A percentile compares a stretch with the other conserved stretches of the same genome.
Evolutionary conservation across 2,888 invertebrate genomes (phyloP).

Genomic region (Himalopsyche anomala): DNA sequence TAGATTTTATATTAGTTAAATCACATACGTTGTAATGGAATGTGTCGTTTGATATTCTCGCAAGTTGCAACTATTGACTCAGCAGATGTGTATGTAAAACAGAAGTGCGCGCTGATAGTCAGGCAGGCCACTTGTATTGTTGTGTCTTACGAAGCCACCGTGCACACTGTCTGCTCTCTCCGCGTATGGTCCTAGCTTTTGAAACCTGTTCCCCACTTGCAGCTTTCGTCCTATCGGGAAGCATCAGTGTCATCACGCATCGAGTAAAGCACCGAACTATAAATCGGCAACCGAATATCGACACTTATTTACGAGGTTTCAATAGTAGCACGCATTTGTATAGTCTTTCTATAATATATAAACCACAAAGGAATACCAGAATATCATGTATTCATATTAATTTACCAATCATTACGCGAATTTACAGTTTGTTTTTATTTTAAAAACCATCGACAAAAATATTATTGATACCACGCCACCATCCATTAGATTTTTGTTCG

Average conservation of each 20-base stretch:
- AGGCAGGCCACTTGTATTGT: background rate
- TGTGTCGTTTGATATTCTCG: background rate
- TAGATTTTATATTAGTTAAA: background rate
- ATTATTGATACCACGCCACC: too few relatives aligned
- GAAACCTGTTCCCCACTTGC: constrained; percentile 9
- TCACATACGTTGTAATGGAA: background rate
- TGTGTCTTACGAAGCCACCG: background rate
- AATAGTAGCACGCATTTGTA: background rate
- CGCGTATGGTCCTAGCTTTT: background rate
- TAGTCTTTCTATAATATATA: too few relatives aligned
- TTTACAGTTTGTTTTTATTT: too few relatives aligned
- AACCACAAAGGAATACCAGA: too few relatives aligned
- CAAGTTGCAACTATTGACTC: background rate
- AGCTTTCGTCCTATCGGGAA: background rate
- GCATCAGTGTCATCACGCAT: background rate
- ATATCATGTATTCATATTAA: too few relatives aligned
- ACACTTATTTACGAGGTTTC: background rate
- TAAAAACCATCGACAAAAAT: too few relatives aligned
- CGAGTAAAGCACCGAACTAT: constrained; percentile 14
- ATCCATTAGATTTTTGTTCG: too few relatives aligned
- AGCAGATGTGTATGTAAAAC: background rate
- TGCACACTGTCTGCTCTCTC: background rate
- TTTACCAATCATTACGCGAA: too few relatives aligned
- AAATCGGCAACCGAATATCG: background rate
- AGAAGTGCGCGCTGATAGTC: background rate